Base-by-base conservation (phyloP, 2,888 invertebrate species). In the Imbricaverruca yamaguchii region DNA sequence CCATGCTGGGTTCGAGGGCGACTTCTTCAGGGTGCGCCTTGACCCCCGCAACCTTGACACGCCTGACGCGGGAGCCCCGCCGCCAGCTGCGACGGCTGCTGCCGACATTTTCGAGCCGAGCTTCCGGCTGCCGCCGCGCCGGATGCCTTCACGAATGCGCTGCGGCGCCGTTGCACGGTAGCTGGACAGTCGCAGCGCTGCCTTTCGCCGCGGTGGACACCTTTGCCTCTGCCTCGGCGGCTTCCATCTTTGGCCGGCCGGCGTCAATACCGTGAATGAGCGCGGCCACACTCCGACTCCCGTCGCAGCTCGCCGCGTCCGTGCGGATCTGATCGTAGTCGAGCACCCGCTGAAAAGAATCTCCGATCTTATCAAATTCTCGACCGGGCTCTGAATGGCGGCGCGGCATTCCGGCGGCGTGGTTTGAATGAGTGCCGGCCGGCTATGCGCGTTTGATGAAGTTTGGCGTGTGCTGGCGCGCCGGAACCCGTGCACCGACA, bases 361-460 rank as follows among this genome's bases (percentile, higher is more conserved):
- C 39, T 74, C 53, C 53, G 53, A 74, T 74, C 53, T 39, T 53
- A 74, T 74, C 74, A 53, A 74, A 53, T 39, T 53, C 53, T 53
- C 74, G 18, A 53, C 39, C 15, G 74, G 10, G 7, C 18, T 11
- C 1, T 74, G 74, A 74, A 74, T 74, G 53, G 53, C 53, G 74
- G 11, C 53, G 53, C 8, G 12, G 18, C 53, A 18, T 53, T 18
- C 8, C 6, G 18, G 18, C 18, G 74, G 2, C 18, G 8, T 18
- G 53, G 18, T 6, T 53, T 53, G 53, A 74, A 67, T 39, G 53
- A 18, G 6, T 53, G 74, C 25, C 11, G 12, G 39, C 53, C 23
- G 21, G 74, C 53, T 53, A 53, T 74, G 74, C 53, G 39, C 74
- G 74, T 74, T 74, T 74, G 74, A 74, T 74, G 74, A 74, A 74